Percentiles rank a stretch among this genome's conserved stretches.
These are phyloP conservation scores for Lasioglossum morio DNA, from an alignment of 2,888 invertebrate species.

Conservation along the genomic window DNA sequence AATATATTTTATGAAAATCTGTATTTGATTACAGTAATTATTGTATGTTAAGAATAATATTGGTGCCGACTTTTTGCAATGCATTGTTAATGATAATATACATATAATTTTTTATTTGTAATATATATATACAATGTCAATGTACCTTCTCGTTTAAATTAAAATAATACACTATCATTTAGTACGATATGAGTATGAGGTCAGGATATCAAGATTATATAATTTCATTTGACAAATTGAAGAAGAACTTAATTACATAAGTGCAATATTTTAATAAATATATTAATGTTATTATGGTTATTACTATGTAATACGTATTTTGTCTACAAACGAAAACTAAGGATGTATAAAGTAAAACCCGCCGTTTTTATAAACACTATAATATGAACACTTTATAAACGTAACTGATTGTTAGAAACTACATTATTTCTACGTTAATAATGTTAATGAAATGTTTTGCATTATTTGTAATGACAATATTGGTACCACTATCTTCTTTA, in stretches of 20 bases:
- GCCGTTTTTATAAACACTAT: not conserved
- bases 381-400: slow-evolving; percentile 3
- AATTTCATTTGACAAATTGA: slow-evolving; percentile 12
- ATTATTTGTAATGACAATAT: not conserved
- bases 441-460: slow-evolving; percentile 9
- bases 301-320: not conserved
- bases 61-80: slow-evolving; percentile 10
- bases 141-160: not conserved
- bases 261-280: slow-evolving; percentile 24
- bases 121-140: slow-evolving; percentile 17
- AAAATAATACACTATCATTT: slow-evolving; percentile 10
- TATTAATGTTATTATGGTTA: not conserved
- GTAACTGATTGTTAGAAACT: not conserved
- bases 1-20: slow-evolving; percentile 24
- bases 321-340: not conserved
- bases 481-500: not conserved
- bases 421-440: not conserved
- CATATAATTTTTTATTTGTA: not conserved
- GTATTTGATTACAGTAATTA: slow-evolving; percentile 15
- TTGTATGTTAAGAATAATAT: slow-evolving; percentile 18
- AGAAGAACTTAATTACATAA: slow-evolving; percentile 21
- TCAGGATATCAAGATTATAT: not conserved
- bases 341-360: slow-evolving; percentile 5
- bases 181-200: slow-evolving; percentile 14
- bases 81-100: slow-evolving; percentile 7